Base-by-base conservation (phyloP, 2,888 invertebrate genomes). In the Ceratothoa steindachneri region DNA sequence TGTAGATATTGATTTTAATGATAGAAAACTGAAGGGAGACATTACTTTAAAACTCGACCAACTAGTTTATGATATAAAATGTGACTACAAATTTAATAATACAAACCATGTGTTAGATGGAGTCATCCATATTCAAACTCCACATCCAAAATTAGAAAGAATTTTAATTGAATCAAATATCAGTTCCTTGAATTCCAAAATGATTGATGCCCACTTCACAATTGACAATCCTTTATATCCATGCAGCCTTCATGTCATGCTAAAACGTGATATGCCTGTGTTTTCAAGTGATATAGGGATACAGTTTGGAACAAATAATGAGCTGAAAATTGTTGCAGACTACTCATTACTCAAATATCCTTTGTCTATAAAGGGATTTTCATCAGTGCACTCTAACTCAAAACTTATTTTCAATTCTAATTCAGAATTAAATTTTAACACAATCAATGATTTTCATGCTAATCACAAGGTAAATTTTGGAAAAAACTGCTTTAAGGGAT, bases 21-120 rank as follows among this genome's bases (percentile, higher is more conserved):
- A 60, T 60, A 60, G 24, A 24, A 60, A n/a, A n/a, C n/a, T 60
- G 24, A 60, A 1, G 60, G 60, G 60, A 60, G 60, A 60, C 19
- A 24, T 24, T 60, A 24, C 24, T 24, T 9, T 60, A 12, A 60
- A 15, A 60, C 24, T 60, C 12, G 60, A 7, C n/a, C n/a, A 7
- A 2, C 24, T 60, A 12, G 60, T 24, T 2, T 60, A 60, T 24
- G 60, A n/a, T 12, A 24, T 24, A n/a, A 12, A 60, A 24, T 60
- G 19, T 24, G 60, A 60, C 24, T 60, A 22, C 60, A n/a, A 22
- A 24, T n/a, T 12, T 24, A 60, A 24, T 60, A 1, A 1, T 22
- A 24, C 19, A 12, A 24, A n/a, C n/a, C n/a, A 24, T n/a, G 27
- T 24, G 24, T 22, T 60, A 24, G 24, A 60, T 22, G 60, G 60